A percentile compares a stretch with the other conserved stretches of the same genome.
Evolutionary conservation across 1,140 invertebrate species (phyloP).

Genomic region (Adoxophyes honmai): DNA sequence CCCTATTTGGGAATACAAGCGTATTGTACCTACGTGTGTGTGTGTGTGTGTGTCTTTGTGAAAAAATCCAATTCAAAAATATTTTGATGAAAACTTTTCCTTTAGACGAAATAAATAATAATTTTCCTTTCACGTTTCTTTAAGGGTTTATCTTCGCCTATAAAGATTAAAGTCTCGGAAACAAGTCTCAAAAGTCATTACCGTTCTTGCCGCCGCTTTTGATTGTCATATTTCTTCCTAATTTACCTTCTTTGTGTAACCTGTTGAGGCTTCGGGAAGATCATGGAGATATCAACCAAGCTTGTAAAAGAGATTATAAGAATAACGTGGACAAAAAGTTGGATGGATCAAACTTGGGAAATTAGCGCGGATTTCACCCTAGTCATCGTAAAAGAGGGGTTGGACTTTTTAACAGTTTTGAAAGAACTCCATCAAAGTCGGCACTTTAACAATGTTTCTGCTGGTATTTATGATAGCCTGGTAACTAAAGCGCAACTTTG

Average conservation of each 20-base stretch:
- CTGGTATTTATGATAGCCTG: background rate
- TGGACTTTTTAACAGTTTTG: background rate
- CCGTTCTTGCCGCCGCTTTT: too few relatives aligned
- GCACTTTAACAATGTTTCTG: background rate
- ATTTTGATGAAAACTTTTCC: too few relatives aligned
- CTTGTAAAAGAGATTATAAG: conserved; percentile 8
- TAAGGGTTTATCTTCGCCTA: too few relatives aligned
- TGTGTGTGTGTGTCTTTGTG: too few relatives aligned
- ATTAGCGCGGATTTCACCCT: conserved; percentile 9
- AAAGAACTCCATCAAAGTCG: background rate
- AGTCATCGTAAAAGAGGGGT: background rate
- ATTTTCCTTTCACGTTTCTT: too few relatives aligned
- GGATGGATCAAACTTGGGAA: background rate
- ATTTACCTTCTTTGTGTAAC: background rate
- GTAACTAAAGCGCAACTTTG: too few relatives aligned
- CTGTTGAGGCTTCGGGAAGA: background rate
- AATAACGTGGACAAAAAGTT: conserved; percentile 1
- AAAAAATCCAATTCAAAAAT: too few relatives aligned
- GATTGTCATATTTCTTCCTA: background rate
- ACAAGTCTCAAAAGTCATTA: too few relatives aligned
- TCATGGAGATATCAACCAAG: background rate
- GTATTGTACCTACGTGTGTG: too few relatives aligned
- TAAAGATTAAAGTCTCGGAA: too few relatives aligned
- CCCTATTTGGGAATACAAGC: too few relatives aligned
- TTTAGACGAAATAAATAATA: too few relatives aligned